Base-by-base conservation (phyloP, 2,888 invertebrate species). In the Agelastica alni region DNA sequence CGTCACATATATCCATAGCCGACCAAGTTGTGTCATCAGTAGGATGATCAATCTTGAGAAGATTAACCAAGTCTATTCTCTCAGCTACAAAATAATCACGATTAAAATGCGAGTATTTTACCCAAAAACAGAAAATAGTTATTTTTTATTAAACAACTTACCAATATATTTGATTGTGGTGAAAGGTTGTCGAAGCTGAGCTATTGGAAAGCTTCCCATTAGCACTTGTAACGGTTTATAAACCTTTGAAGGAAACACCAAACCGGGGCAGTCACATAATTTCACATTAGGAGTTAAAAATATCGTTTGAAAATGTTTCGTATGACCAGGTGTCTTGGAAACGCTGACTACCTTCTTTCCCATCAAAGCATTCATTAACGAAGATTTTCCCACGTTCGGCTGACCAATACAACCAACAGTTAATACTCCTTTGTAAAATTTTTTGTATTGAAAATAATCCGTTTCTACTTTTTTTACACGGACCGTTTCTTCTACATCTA, bases 291-390 rank as follows among this genome's bases (percentile, higher is more conserved):
- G 82, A 0, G 96, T 95, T 1, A 96, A 78, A 72, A 85, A 95
- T 66, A 96, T 96, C 0, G 96, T 97, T 78, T 97, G 96, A 72
- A 96, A 96, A 77, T 97, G 94, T 74, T 97, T 97, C 0, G 96
- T 97, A 72, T 96, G 96, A 0, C 96, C 96, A 0, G 97, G 96
- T 0, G 96, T 96, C 63, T 83, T 84, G 0, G 95, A 96, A 20
- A 96, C 96, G 67, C 94, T 95, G 0, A 96, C 96, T 18, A 96
- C 93, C 78, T 93, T 93, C 66, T 85, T 86, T 0, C 96, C 96
- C 84, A 94, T 91, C 2, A 96, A 78, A 0, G 94, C 93, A 80
- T 97, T 97, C 76, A 97, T 88, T 0, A 97, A 76, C 0, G 96
- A 95, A 0, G 95, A 95, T 78, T 97, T 97, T 36, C 96, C 96